These are phyloP conservation scores for Phalanger gymnotis DNA, from an alignment of 2,797 vertebrate species.

Conservation along the genomic window DNA sequence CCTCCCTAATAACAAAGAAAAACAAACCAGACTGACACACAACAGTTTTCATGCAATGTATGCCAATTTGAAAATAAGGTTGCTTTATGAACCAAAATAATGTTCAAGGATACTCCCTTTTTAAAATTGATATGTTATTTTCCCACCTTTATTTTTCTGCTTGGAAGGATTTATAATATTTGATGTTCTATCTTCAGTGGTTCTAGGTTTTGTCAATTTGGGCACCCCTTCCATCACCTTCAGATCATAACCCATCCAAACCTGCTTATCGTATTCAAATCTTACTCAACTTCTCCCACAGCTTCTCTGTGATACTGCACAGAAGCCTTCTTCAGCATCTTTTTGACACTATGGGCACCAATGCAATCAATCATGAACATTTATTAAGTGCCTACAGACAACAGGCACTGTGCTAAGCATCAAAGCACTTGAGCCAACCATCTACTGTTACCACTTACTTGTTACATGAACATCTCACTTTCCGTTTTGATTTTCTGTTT, in stretches of 20 bases:
- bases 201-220: background rate
- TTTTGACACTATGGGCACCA: background rate
- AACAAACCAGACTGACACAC: background rate
- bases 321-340: background rate
- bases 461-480: background rate
- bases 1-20: background rate
- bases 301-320: background rate
- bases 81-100: background rate
- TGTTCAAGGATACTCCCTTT: background rate
- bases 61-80: background rate
- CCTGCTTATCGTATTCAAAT: background rate
- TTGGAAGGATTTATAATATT: background rate
- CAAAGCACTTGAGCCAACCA: background rate
- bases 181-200: background rate
- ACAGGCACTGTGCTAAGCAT: background rate
- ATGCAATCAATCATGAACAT: background rate
- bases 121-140: background rate
- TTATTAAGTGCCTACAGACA: background rate
- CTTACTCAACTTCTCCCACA: background rate
- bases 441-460: background rate
- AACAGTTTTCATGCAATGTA: background rate
- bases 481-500: background rate
- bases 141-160: background rate
- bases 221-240: background rate
- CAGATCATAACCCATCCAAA: background rate